Evolutionary conservation across 2,888 invertebrate genomes (phyloP).

Genomic region (Rhaphigaster nebulosa): DNA sequence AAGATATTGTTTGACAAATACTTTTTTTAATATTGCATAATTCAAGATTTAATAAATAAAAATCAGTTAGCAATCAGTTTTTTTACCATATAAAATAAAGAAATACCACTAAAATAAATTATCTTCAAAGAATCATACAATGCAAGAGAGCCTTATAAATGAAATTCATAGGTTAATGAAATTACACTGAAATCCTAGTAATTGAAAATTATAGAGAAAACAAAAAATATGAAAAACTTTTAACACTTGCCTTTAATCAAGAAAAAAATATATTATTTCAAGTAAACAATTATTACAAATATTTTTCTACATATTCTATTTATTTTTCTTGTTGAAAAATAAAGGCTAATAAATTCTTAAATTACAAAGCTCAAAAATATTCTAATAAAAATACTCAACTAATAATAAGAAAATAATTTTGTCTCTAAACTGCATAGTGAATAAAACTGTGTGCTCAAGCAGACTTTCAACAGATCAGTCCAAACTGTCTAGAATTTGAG

Average conservation of each 20-base stretch:
- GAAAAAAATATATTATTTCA: background rate
- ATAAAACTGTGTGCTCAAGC: conserved; percentile 39
- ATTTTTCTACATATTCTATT: conserved; percentile 1
- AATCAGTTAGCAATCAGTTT: too few species aligned
- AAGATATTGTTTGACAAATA: too few species aligned
- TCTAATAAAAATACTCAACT: conserved; percentile 38
- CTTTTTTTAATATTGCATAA: too few species aligned
- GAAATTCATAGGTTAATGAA: background rate
- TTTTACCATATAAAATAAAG: background rate
- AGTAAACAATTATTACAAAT: background rate
- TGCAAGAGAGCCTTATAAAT: background rate
- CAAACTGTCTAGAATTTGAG: conserved; percentile 25
- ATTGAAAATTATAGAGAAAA: background rate
- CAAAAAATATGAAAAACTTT: background rate
- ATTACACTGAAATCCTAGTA: background rate
- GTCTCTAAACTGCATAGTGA: conserved; percentile 22
- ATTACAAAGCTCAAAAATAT: conserved; percentile 38
- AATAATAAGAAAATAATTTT: conserved; percentile 32
- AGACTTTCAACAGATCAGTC: background rate
- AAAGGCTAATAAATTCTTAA: conserved; percentile 11
- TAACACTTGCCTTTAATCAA: background rate
- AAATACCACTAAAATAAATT: background rate
- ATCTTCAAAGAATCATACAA: background rate
- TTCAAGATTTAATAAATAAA: too few species aligned
- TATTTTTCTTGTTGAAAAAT: background rate